These are phyloP conservation scores for Tenthredo mesomela DNA, from an alignment of 2,888 invertebrate genomes.

Conservation along the genomic window DNA sequence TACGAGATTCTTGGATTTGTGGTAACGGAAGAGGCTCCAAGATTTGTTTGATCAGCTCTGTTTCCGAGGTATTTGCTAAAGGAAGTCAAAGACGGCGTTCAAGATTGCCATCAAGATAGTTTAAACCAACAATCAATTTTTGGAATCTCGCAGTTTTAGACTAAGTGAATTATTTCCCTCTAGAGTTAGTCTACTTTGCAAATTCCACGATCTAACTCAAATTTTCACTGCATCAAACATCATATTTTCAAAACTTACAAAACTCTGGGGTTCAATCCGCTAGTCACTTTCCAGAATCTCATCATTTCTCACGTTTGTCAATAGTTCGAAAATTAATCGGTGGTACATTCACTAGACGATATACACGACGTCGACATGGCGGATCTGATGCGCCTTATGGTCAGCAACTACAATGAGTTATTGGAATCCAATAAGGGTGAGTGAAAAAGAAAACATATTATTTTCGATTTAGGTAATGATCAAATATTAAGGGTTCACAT, in stretches of 20 bases:
- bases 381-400: conserved; percentile 78
- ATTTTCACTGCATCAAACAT: background rate
- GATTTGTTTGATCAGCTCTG: background rate
- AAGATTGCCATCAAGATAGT: background rate
- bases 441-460: conserved; percentile 38
- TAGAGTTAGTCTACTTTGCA: background rate
- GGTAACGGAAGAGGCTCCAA: background rate
- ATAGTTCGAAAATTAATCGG: background rate
- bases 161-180: background rate
- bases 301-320: background rate
- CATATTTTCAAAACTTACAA: background rate
- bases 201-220: background rate
- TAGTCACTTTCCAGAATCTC: background rate
- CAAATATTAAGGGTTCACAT: background rate
- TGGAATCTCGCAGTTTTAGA: background rate
- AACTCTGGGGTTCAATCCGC: background rate
- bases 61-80: background rate
- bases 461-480: background rate
- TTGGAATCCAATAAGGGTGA: conserved; percentile 79
- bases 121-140: background rate
- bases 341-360: background rate
- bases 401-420: conserved; percentile 80
- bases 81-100: background rate
- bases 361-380: conserved; percentile 74
- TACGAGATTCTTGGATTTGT: background rate